Percentiles rank a stretch among this genome's conserved stretches.
These are phyloP conservation scores for Pelmatolapia mariae DNA, from an alignment of 2,113 vertebrate species.

Conservation along the genomic window DNA sequence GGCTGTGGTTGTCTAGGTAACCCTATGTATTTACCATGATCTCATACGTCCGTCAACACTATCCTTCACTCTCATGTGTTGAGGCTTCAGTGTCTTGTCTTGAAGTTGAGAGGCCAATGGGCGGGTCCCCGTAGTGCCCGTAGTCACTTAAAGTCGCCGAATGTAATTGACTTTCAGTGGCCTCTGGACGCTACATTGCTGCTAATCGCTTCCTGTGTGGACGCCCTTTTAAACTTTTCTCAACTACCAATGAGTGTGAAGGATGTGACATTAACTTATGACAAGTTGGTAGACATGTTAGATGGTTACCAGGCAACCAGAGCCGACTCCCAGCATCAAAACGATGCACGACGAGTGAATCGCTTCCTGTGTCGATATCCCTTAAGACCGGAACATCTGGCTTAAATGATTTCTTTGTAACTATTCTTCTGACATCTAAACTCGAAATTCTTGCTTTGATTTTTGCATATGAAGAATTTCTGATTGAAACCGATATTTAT, in stretches of 20 bases:
- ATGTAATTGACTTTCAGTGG: neutral
- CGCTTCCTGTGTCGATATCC: neutral
- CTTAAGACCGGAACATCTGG: neutral
- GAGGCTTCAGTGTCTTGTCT: neutral
- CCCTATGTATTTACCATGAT: neutral
- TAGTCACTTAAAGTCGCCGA: neutral
- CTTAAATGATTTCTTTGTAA: neutral
- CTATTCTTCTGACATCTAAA: neutral
- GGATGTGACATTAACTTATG: neutral
- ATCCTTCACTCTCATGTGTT: neutral
- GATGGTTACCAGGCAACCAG: neutral
- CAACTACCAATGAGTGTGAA: neutral
- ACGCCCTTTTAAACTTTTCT: neutral
- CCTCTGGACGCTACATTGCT: accelerated
- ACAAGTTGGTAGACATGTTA: neutral
- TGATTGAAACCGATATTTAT: neutral
- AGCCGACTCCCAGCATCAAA: neutral
- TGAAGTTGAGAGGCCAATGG: neutral
- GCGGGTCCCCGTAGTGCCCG: accelerated
- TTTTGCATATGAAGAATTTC: neutral
- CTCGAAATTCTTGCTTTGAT: neutral
- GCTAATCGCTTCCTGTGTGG: neutral
- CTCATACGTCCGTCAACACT: neutral
- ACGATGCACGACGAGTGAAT: accelerated
- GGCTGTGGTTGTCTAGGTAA: neutral